phyloP scores from a whole-genome alignment of 2,797 vertebrate species.

The Cercopithecus diana region DNA sequence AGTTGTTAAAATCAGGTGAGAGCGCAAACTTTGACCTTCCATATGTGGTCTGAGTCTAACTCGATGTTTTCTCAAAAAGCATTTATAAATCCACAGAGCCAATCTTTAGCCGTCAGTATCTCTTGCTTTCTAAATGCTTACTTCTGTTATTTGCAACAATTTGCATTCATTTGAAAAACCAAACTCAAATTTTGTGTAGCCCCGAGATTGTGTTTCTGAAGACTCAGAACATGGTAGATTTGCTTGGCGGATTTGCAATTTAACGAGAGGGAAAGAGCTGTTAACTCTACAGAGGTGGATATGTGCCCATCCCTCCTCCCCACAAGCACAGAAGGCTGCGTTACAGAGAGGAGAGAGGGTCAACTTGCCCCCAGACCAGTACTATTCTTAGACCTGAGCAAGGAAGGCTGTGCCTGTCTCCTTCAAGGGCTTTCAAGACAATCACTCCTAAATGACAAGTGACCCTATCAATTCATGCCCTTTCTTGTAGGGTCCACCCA shows the following conservation, averaged over 20 bases:
- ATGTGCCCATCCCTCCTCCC: neutral
- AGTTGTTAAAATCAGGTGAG: neutral
- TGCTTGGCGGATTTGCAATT: neutral
- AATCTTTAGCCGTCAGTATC: neutral
- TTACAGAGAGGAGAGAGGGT: neutral
- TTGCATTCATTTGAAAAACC: constrained; percentile 25
- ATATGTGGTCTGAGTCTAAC: neutral
- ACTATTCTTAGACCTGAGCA: neutral
- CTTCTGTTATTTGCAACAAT: neutral
- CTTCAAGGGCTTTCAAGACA: neutral
- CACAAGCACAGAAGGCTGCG: neutral
- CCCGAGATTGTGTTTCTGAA: neutral
- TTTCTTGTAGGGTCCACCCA: neutral
- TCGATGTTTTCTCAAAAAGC: constrained; percentile 11
- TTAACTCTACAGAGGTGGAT: neutral
- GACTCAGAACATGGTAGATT: neutral
- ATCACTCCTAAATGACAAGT: neutral
- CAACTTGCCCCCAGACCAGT: neutral
- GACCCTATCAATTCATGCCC: neutral
- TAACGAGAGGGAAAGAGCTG: neutral
- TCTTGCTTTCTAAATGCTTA: neutral
- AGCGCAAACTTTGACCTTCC: neutral
- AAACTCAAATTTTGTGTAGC: neutral
- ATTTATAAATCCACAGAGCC: neutral
- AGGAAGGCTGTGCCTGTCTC: neutral